Evolutionary conservation across 2,888 invertebrate genomes (phyloP), one percentile per base, ranked within the genome.

Genomic region (Amblyjoppa proteus): DNA sequence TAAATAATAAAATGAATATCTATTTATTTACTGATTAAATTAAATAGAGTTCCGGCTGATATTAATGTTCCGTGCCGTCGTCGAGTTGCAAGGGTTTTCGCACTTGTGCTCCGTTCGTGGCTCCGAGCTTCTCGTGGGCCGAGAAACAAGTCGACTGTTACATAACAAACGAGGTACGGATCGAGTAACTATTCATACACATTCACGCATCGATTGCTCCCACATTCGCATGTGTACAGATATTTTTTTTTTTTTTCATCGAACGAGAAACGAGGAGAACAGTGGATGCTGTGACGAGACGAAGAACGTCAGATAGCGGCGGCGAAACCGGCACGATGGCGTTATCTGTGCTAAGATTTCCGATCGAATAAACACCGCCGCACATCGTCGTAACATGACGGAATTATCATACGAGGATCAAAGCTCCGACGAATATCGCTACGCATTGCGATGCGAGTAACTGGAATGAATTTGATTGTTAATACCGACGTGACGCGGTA

Each of bases 261-360:
- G 9, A 3, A 9, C 20, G 20, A 56, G 25, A 56, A 25, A 25
- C 11, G 56, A 56, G 3, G 56, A 56, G 25, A 56, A 56, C 56
- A 56, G 56, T 56, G 56, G 56, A 56, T 56, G 56, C 56, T 56
- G 56, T 25, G 56, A 56, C 56, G 56, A 20, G 56, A 25, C 25
- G 56, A 20, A 7, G 20, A 56, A 53, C 20, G 56, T 11, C 56
- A 56, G 20, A 7, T 25, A 25, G 25, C 20, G 3, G 1, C 3
- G 56, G 9, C 56, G 9, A 20, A 9, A 9, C n/a, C 56, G 25
- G 9, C 25, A 11, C 3, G 6, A 56, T 20, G 2, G 9, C 25
- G 56, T 56, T 56, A 25, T 56, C 56, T 25, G 25, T 7, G 20
- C 56, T 20, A 9, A 56, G 56, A 56, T 56, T 56, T 56, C 56